These are phyloP conservation scores for Leptobrachium leishanense DNA, from an alignment of 2,113 vertebrate species.

Conservation along the genomic window DNA sequence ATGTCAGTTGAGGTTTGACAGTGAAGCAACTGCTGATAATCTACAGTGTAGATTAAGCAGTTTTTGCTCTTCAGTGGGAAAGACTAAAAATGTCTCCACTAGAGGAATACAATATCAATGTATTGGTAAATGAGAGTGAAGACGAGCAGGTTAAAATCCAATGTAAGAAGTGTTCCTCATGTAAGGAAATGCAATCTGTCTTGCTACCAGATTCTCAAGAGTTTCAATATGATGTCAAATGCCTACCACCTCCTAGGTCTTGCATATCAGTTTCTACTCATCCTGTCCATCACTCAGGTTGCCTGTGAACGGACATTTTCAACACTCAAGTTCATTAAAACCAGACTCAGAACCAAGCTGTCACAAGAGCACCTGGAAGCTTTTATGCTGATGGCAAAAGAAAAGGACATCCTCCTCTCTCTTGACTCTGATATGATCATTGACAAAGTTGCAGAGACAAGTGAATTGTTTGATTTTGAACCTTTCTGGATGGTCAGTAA, in stretches of 20 bases:
- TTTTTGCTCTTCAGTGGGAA: background rate
- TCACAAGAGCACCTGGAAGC: background rate
- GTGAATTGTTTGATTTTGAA: background rate
- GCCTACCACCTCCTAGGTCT: no score
- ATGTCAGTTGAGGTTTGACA: no score
- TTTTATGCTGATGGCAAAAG: background rate
- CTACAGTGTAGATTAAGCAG: no score
- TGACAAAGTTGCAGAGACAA: background rate
- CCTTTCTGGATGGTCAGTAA: no score
- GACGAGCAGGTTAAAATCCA: background rate
- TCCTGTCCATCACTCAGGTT: no score
- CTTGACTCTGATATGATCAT: background rate
- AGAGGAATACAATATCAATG: background rate
- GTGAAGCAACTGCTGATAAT: no score
- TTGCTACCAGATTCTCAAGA: background rate
- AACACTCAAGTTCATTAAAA: no score
- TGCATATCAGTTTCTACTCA: background rate
- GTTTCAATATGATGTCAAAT: no score
- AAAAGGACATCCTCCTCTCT: background rate
- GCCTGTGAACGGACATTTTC: no score
- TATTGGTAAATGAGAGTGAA: background rate
- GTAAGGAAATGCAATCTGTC: background rate
- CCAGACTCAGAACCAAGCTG: no score
- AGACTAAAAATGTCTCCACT: background rate
- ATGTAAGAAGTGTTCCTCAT: conserved; percentile 1